These are phyloP conservation scores for Apodemia zela DNA, from an alignment of 2,888 invertebrate genomes.

Conservation along the genomic window DNA sequence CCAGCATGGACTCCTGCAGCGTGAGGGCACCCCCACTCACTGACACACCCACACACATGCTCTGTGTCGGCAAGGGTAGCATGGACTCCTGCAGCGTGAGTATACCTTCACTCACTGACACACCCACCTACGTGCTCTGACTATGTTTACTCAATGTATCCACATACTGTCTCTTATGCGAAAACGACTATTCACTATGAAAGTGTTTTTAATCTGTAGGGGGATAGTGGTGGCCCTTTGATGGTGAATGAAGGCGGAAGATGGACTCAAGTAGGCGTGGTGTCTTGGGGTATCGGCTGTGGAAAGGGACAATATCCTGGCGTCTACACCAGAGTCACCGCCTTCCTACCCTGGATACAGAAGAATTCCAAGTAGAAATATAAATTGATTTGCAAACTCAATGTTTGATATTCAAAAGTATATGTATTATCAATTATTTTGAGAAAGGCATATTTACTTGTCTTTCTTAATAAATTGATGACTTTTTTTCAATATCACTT, in stretches of 20 bases:
- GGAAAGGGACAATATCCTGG: conserved; percentile 95
- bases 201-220: conserved; percentile 69
- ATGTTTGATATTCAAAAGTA: background rate
- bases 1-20: conserved; percentile 92
- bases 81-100: conserved; percentile 95
- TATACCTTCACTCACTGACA: conserved; percentile 13
- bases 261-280: conserved; percentile 92
- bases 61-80: conserved; percentile 91
- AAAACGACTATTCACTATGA: background rate
- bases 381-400: conserved; percentile 6
- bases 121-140: too few relatives aligned
- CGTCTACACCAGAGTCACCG: conserved; percentile 91
- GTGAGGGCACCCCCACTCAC: conserved; percentile 73
- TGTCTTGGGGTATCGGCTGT: conserved; percentile 95
- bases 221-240: conserved; percentile 93
- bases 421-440: conserved; percentile 56
- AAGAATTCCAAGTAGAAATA: conserved; percentile 85
- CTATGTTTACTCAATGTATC: too few relatives aligned
- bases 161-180: too few relatives aligned
- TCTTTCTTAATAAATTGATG: conserved; percentile 71
- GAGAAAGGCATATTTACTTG: conserved; percentile 72
- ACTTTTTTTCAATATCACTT: conserved; percentile 25
- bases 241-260: conserved; percentile 88
- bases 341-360: conserved; percentile 91
- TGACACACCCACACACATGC: conserved; percentile 65